phyloP scores from a whole-genome alignment of 2,797 vertebrate genomes.

The Alosa sapidissima region DNA sequence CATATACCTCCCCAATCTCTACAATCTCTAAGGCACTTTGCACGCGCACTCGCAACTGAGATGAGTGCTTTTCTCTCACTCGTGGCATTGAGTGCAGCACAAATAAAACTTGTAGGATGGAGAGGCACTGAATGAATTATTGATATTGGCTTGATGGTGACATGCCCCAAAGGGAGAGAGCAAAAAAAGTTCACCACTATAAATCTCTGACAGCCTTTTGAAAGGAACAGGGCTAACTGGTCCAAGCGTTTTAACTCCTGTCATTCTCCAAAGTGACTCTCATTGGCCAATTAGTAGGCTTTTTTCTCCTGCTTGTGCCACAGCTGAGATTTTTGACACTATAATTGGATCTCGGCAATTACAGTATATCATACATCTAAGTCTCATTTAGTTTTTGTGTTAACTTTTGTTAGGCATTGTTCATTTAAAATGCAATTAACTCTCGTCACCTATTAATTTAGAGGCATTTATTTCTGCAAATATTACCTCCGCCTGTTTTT shows the following conservation, averaged over 20 bases:
- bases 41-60: not conserved
- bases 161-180: constrained; percentile 59
- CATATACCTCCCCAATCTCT: not conserved
- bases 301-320: not conserved
- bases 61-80: constrained; percentile 32
- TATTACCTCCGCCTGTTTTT: not conserved
- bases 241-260: constrained; percentile 20
- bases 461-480: constrained; percentile 11
- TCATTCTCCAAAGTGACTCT: constrained; percentile 25
- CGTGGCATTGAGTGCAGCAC: constrained; percentile 32
- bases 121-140: constrained; percentile 68
- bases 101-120: constrained; percentile 50
- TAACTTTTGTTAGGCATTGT: constrained; percentile 11
- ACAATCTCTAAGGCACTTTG: constrained; percentile 4
- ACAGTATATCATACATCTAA: not conserved
- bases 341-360: constrained; percentile 20
- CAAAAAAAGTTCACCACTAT: constrained; percentile 61
- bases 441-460: constrained; percentile 14
- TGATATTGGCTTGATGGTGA: constrained; percentile 67
- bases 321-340: constrained; percentile 1
- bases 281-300: constrained; percentile 7
- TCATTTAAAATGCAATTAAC: constrained; percentile 25
- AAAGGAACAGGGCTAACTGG: constrained; percentile 17
- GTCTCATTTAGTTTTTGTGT: constrained; percentile 2
- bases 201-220: constrained; percentile 60